Evolutionary conservation across 2,797 vertebrate genomes (phyloP).

Genomic region (Galagoides demidoff): DNA sequence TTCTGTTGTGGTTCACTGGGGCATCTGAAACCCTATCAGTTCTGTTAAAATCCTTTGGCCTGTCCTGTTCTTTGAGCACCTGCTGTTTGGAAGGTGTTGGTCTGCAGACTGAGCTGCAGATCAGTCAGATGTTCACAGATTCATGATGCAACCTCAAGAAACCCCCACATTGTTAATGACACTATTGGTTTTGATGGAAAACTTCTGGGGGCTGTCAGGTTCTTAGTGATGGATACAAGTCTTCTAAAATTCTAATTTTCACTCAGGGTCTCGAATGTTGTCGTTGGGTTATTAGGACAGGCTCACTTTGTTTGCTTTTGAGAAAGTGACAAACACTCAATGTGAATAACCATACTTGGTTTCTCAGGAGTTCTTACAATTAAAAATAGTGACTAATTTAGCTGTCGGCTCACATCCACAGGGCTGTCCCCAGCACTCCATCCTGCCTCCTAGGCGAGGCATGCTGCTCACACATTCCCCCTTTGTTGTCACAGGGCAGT

Average conservation of each 20-base stretch:
- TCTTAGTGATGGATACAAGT: background rate
- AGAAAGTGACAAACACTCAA: background rate
- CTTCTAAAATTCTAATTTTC: background rate
- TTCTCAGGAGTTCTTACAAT: background rate
- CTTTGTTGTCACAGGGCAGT: too few relatives aligned
- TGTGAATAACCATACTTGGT: background rate
- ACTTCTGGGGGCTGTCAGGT: background rate
- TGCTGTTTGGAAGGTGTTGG: background rate
- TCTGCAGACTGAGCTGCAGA: background rate
- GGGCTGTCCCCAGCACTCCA: background rate
- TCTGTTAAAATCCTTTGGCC: background rate
- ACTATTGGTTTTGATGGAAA: background rate
- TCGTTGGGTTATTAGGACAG: background rate
- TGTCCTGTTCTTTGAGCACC: too few relatives aligned
- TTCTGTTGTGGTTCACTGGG: background rate
- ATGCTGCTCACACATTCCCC: too few relatives aligned
- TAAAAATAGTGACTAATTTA: background rate
- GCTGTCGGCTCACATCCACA: background rate
- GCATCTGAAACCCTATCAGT: background rate
- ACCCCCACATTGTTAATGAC: background rate
- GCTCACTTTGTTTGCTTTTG: background rate
- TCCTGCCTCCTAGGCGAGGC: background rate
- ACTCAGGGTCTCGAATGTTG: background rate
- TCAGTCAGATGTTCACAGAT: background rate
- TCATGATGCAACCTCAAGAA: background rate